A percentile compares a stretch with the other conserved stretches of the same genome.
Conservation (phyloP, 37 sponge, comb jelly and placozoan species). For the Tethya wilhelma region DNA sequence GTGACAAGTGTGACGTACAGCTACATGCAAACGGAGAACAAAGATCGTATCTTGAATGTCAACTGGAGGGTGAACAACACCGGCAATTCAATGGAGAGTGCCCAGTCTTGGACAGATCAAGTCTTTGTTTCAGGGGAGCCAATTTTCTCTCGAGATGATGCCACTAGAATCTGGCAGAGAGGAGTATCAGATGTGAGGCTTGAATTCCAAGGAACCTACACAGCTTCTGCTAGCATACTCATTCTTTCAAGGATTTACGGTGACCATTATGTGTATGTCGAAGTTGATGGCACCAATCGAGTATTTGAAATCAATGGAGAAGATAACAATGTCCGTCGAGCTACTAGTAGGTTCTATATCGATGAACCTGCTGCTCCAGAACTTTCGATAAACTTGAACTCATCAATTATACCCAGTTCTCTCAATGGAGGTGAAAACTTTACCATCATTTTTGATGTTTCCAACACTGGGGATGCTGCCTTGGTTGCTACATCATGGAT, state of each 20-base stretch:
- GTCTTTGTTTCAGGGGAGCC: background rate
- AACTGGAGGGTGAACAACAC: constrained; percentile 13
- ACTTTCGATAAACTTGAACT: constrained; percentile 1
- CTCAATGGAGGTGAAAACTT: constrained; percentile 8
- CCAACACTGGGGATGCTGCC: constrained; percentile 14
- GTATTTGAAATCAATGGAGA: constrained; percentile 29
- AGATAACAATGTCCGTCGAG: constrained; percentile 21
- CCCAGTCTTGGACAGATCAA: constrained; percentile 13
- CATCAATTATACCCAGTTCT: background rate
- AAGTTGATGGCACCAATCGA: constrained; percentile 14
- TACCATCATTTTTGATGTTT: background rate
- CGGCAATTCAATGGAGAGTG: constrained; percentile 11
- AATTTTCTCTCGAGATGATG: background rate
- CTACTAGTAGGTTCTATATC: background rate
- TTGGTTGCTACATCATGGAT: constrained; percentile 11
- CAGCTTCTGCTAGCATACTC: background rate
- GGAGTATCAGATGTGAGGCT: background rate
- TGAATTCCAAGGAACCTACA: background rate
- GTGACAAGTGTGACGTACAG: background rate
- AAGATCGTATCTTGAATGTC: constrained; percentile 7
- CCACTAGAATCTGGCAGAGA: background rate
- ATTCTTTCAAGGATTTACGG: constrained; percentile 3
- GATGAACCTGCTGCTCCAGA: background rate
- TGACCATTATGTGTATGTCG: constrained; percentile 2
- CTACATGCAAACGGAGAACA: background rate